Evolutionary conservation across 2,888 invertebrate genomes (phyloP).

Genomic region (Stictocephala bisonia): DNA sequence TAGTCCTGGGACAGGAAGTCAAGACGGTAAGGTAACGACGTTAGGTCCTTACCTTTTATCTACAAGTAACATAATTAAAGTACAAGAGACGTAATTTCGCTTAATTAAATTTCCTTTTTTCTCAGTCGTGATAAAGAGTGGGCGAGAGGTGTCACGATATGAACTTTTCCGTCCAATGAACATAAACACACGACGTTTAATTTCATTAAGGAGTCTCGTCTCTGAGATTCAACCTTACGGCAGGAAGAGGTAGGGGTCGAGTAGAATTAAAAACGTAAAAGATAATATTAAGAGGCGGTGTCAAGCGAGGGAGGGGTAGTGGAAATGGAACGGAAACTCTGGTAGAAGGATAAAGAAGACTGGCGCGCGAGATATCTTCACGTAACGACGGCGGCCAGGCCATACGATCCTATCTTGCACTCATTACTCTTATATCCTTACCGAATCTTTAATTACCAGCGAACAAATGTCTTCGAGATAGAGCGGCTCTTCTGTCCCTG

Average conservation of each 20-base stretch:
- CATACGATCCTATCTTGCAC: too few relatives aligned
- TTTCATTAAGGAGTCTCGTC: slow-evolving; percentile 63
- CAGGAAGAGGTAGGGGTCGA: slow-evolving; percentile 23
- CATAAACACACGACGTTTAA: slow-evolving; percentile 69
- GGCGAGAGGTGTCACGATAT: slow-evolving; percentile 63
- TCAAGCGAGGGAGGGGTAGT: slow-evolving; percentile 18
- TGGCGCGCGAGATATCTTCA: too few relatives aligned
- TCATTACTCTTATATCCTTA: too few relatives aligned
- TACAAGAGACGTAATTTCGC: slow-evolving; percentile 70
- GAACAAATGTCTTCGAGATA: too few relatives aligned
- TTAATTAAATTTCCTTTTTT: slow-evolving; percentile 70
- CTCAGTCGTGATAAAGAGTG: slow-evolving; percentile 51
- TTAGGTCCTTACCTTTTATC: slow-evolving; percentile 40
- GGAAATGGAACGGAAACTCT: slow-evolving; percentile 43
- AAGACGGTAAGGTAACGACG: slow-evolving; percentile 15
- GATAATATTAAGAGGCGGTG: slow-evolving; percentile 46
- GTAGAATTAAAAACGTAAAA: slow-evolving; percentile 45
- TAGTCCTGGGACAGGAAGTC: slow-evolving; percentile 17
- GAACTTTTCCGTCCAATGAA: slow-evolving; percentile 68
- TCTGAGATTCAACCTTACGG: slow-evolving; percentile 45
- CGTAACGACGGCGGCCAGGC: too few relatives aligned
- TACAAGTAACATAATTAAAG: slow-evolving; percentile 69
- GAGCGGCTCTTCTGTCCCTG: too few relatives aligned
- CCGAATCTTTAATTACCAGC: too few relatives aligned
- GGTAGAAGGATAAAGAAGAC: slow-evolving; percentile 34